These are phyloP conservation scores for Bolinopsis microptera DNA, from an alignment of 37 sponge, comb jelly and placozoan species.

Conservation along the genomic window DNA sequence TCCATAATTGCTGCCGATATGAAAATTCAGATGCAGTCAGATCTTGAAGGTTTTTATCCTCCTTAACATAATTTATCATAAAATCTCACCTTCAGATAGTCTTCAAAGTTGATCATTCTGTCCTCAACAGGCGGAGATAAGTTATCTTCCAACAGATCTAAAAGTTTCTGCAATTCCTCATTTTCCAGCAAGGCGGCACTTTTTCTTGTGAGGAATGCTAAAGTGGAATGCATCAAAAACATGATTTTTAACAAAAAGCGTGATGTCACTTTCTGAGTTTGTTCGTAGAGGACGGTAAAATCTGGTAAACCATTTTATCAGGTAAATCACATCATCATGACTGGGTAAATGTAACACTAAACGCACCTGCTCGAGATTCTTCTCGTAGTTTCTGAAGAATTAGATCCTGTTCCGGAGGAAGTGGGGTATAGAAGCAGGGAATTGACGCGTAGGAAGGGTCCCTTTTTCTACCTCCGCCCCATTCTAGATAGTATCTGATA, in stretches of 20 bases:
- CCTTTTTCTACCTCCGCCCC: conserved; percentile 58
- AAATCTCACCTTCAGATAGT: conserved; percentile 80
- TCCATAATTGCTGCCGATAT: too few species aligned
- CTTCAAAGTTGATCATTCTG: conserved; percentile 64
- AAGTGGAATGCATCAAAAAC: not conserved
- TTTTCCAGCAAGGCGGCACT: conserved; percentile 68
- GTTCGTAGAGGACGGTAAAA: too few species aligned
- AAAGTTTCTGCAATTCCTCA: conserved; percentile 75
- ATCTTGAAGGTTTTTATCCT: too few species aligned
- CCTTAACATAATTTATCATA: too few species aligned
- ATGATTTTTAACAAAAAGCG: too few species aligned
- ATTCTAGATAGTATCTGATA: conserved; percentile 10
- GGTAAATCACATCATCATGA: too few species aligned
- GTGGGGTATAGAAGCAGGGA: conserved; percentile 66
- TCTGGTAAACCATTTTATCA: too few species aligned
- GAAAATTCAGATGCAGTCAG: too few species aligned
- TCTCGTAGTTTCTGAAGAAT: conserved; percentile 89
- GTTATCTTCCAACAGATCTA: conserved; percentile 81
- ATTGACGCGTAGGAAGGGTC: conserved; percentile 54
- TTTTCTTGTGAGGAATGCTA: conserved; percentile 67
- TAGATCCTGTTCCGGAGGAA: conserved; percentile 80
- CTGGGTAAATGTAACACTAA: too few species aligned
- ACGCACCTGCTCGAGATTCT: conserved; percentile 76
- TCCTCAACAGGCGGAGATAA: conserved; percentile 77
- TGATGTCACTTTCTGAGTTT: too few species aligned